Percentiles rank a stretch among this genome's conserved stretches.
Evolutionary conservation across 2,888 invertebrate genomes (phyloP).

Genomic region (Amphipyra tragopoginis): DNA sequence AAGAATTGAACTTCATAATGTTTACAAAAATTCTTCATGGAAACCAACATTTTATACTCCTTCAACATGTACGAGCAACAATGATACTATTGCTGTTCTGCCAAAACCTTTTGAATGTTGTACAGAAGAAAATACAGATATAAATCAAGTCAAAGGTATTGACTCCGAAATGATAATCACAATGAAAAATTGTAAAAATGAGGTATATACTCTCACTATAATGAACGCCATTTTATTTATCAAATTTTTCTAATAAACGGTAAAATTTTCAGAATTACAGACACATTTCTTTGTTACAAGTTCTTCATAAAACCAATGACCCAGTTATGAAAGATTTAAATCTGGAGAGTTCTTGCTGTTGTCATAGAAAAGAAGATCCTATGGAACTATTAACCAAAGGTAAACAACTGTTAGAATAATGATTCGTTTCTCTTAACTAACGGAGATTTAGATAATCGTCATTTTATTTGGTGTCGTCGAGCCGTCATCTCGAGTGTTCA

Average conservation of each 20-base stretch:
- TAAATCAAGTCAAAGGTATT: slow-evolving; percentile 60
- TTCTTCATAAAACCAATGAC: slow-evolving; percentile 82
- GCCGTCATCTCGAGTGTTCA: too few relatives aligned
- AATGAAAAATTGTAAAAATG: slow-evolving; percentile 79
- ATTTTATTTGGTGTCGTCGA: too few relatives aligned
- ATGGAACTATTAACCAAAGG: slow-evolving; percentile 78
- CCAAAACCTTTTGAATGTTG: slow-evolving; percentile 72
- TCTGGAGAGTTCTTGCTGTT: slow-evolving; percentile 42
- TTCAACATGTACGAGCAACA: slow-evolving; percentile 36
- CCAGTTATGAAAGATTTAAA: slow-evolving; percentile 57
- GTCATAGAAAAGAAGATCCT: slow-evolving; percentile 74
- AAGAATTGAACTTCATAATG: slow-evolving; percentile 73
- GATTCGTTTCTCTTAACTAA: too few relatives aligned
- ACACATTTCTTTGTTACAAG: slow-evolving; percentile 82
- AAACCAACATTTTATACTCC: slow-evolving; percentile 51
- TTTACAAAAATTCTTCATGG: slow-evolving; percentile 62
- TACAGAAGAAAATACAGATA: slow-evolving; percentile 56
- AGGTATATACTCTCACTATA: slow-evolving; percentile 62
- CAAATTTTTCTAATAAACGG: not conserved
- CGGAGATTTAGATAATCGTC: too few relatives aligned
- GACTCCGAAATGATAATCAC: slow-evolving; percentile 86
- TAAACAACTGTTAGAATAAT: slow-evolving; percentile 47
- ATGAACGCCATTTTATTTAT: not conserved
- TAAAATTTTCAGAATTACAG: slow-evolving; percentile 73
- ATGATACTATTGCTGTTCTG: slow-evolving; percentile 45